Base-by-base conservation (phyloP, 92 coral and sea anemone species). In the Blastomussa wellsi region DNA sequence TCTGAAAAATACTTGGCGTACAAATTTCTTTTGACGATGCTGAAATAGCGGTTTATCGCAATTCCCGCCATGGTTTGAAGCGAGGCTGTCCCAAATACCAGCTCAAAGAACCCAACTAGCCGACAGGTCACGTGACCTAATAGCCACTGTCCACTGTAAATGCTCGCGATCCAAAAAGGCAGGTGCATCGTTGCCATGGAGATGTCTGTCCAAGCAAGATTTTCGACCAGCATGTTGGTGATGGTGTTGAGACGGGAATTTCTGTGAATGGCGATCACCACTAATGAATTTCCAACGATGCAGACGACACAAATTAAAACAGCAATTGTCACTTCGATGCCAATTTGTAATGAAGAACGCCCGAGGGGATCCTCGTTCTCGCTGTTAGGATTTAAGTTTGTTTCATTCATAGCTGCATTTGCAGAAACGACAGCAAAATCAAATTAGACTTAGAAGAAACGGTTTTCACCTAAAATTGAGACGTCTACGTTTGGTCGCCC, bases 51-150 rank as follows among this genome's bases (percentile, higher is more conserved):
- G 68, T 93, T 88, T 7, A 90, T 42, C 51, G 93, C 93, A 47
- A 93, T 90, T 29, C 89, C 79, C 7, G 93, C 87, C 93, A 93
- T 74, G 4, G 92, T 93, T 48, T 80, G 79, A 16, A 92, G 87
- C 52, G 95, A 92, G 3, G 91, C 95, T 28, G 92, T 83, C 15
- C 95, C 95, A 74, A 92, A 92, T 37, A 88, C 67, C 60, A 92
- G 68, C 67, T 87, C 79, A 4, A 87, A 87, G 39, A 83, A 86
- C 12, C 89, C 93, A 28, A 74, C 87, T 7, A 82, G 47, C 73
- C 87, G 55, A 57, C 95, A 92, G 53, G 85, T 79, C 64, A 69
- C 4, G 24, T 66, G 64, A 64, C 81, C 66, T 62, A 92, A 90
- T 75, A 87, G 31, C 91, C 92, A 87, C 19, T 80, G 78, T 3